Percentiles rank a stretch among this genome's conserved stretches.
phyloP scores from a whole-genome alignment of 2,113 vertebrate genomes.

The Crotalus viridis region DNA sequence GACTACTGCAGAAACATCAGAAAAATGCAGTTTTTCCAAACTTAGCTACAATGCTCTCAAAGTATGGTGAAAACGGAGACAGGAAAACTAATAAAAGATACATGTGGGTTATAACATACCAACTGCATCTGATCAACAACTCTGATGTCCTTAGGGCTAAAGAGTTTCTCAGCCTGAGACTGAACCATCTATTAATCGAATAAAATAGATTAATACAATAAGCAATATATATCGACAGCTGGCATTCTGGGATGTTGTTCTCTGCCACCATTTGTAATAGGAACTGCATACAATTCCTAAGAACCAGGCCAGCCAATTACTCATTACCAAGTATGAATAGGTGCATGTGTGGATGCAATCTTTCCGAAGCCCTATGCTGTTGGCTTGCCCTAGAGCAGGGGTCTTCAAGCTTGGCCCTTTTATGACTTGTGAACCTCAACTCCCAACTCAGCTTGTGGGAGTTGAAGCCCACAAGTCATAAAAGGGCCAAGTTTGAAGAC shows the following conservation, averaged over 20 bases:
- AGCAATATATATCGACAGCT: slow-evolving; percentile 28
- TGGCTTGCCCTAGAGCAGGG: neutral
- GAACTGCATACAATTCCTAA: neutral
- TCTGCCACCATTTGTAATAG: neutral
- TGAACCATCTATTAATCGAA: slow-evolving; percentile 32
- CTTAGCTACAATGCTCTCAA: neutral
- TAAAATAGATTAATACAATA: slow-evolving; percentile 18
- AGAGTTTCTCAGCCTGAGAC: slow-evolving; percentile 29
- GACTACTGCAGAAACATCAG: neutral
- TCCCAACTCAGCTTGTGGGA: too few relatives aligned
- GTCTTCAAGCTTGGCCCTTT: too few relatives aligned
- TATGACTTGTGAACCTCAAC: too few relatives aligned
- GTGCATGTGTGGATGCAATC: neutral
- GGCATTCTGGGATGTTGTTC: neutral
- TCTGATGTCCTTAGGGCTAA: neutral
- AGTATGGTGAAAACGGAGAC: slow-evolving; percentile 35
- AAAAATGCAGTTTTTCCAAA: neutral
- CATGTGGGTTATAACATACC: neutral
- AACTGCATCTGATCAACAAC: neutral
- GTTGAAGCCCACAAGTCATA: too few relatives aligned
- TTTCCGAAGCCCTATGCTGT: neutral
- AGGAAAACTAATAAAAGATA: slow-evolving; percentile 38
- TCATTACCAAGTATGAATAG: neutral
- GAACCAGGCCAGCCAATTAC: neutral
- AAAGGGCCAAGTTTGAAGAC: too few relatives aligned